Evolutionary conservation across 2,113 vertebrate species (phyloP).

Genomic region (Prionailurus bengalensis): DNA sequence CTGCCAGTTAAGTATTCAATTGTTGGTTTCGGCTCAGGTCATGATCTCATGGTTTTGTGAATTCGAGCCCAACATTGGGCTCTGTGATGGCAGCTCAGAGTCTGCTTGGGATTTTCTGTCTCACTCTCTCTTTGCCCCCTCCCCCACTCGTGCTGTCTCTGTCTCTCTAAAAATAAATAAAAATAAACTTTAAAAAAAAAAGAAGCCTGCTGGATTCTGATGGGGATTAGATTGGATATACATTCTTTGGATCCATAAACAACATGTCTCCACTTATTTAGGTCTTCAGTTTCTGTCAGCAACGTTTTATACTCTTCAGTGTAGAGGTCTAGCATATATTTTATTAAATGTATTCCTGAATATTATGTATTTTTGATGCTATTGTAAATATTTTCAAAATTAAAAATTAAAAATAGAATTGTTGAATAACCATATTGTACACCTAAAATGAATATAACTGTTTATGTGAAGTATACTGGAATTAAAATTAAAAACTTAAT

Average conservation of each 20-base stretch:
- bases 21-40: no score
- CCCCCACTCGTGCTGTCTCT: no score
- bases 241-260: not conserved
- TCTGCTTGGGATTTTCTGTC: no score
- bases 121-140: no score
- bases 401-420: not conserved
- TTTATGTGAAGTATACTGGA: not conserved
- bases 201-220: not conserved
- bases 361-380: not conserved
- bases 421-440: not conserved
- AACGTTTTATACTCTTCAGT: not conserved
- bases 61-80: no score
- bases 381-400: not conserved
- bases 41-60: no score
- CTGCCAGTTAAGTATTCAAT: no score
- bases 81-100: no score
- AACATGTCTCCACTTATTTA: not conserved
- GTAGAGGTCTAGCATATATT: not conserved
- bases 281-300: not conserved
- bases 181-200: not conserved
- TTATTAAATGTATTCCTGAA: not conserved
- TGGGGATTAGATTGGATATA: not conserved
- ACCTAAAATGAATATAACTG: not conserved
- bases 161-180: no score
- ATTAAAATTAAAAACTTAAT: not conserved